Base-by-base conservation (phyloP, 2,113 vertebrate genomes). In the Callospermophilus lateralis region DNA sequence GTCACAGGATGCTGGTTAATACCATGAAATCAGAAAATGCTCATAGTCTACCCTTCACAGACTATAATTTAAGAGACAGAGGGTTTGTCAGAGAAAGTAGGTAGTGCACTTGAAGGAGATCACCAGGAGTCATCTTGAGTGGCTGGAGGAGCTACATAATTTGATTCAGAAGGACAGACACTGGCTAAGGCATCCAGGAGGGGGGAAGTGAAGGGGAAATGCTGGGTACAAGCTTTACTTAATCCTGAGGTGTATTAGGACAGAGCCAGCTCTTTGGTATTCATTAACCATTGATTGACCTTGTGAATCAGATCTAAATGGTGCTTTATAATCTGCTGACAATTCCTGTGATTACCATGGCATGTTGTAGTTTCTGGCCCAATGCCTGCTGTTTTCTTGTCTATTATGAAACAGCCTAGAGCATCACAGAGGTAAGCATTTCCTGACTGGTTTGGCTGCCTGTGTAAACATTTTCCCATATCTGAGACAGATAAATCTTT, bases 221-320 rank as follows among this genome's bases (percentile, higher is more conserved):
- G 61, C 80, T 76, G 22, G 19, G 45, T 58, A 67, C 37, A 70
- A 65, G 32, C 9, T 45, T 77, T 63, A 30, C 72, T 95, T 22
- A 37, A 3, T 74, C 26, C n/a, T 45, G 19, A 80, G 30, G n/a
- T 74, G 55, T 85, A 7, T 81, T 61, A 81, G 86, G 48, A 32
- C 30, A 73, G 34, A 96, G n/a, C 48, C 28, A 79, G 34, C 39
- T 42, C 42, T 53, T 90, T 79, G 48, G 37, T 63, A 39, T 34
- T 81, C 77, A 20, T 42, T 89, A 74, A 92, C 89, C 53, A 74
- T 9, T 67, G 45, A 74, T 1, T 90, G 83, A 45, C 78, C 87
- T 77, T 94, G 61, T 74, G 45, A 72, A 48, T 85, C 73, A 73
- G 17, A 72, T 94, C 51, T 86, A 89, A 94, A 34, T 84, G 70